These are phyloP conservation scores for Rhinoptilus africanus DNA, from an alignment of 2,113 vertebrate species.

Conservation along the genomic window DNA sequence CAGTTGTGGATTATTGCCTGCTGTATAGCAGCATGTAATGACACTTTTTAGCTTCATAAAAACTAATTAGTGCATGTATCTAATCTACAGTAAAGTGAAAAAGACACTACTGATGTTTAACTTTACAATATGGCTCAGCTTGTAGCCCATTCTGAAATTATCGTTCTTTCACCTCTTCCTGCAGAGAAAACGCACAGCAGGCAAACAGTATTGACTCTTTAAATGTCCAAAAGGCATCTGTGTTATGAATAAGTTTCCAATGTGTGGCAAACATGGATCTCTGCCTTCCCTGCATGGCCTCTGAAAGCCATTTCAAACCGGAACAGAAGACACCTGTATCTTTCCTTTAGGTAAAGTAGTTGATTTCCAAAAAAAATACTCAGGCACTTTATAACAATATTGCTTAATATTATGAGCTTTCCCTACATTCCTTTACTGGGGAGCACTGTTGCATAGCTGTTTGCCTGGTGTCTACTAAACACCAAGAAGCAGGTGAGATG, in stretches of 20 bases:
- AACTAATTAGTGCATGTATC: neutral
- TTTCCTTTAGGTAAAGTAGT: neutral
- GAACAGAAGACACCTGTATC: slow-evolving; percentile 22
- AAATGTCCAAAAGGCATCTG: slow-evolving; percentile 54
- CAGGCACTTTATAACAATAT: neutral
- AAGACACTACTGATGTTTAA: neutral
- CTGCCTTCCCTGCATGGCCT: slow-evolving; percentile 33
- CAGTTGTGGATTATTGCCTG: neutral
- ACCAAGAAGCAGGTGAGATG: neutral
- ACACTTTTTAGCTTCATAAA: neutral
- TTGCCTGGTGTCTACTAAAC: neutral
- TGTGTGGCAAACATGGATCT: slow-evolving; percentile 41
- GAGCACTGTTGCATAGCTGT: neutral
- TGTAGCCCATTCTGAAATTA: neutral
- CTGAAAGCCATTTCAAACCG: slow-evolving; percentile 36
- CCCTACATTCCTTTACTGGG: neutral
- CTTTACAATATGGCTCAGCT: neutral
- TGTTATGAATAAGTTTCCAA: slow-evolving; percentile 49
- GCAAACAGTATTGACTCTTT: slow-evolving; percentile 37
- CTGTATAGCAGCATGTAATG: neutral
- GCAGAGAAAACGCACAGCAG: slow-evolving; percentile 51
- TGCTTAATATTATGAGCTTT: neutral
- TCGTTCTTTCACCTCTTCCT: slow-evolving; percentile 6
- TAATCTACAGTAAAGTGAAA: neutral
- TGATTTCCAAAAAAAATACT: neutral